Evolutionary conservation across 2,113 vertebrate genomes (phyloP).

Genomic region (Neotoma lepida): DNA sequence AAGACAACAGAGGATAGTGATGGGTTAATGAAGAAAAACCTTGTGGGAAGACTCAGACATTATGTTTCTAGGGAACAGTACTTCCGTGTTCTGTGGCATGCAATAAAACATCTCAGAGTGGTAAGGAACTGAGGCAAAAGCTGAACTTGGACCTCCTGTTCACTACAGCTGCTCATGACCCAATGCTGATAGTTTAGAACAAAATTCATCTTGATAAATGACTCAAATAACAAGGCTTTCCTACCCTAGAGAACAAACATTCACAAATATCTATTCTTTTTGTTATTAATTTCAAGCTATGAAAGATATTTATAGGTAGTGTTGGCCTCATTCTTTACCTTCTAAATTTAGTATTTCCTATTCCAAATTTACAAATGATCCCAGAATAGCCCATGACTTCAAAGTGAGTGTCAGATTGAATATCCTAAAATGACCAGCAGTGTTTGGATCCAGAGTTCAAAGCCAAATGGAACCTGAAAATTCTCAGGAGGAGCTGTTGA

Average conservation of each 20-base stretch:
- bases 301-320: slow-evolving; percentile 8
- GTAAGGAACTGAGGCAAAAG: background rate
- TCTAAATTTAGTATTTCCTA: slow-evolving; percentile 45
- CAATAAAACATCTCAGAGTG: background rate
- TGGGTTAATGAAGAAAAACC: background rate
- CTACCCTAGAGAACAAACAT: slow-evolving; percentile 2
- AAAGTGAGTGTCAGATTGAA: slow-evolving; percentile 17
- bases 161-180: background rate
- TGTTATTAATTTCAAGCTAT: background rate
- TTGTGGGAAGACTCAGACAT: background rate
- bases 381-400: background rate
- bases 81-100: background rate
- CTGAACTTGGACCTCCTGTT: background rate
- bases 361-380: slow-evolving; percentile 20
- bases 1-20: background rate
- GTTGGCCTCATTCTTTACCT: background rate
- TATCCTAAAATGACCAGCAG: slow-evolving; percentile 31
- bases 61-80: background rate
- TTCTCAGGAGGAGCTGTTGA: background rate
- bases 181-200: slow-evolving; percentile 5
- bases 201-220: background rate
- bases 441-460: slow-evolving; percentile 48
- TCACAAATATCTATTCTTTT: background rate
- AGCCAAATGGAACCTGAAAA: slow-evolving; percentile 31
- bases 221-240: background rate